phyloP scores from a whole-genome alignment of 1,140 invertebrate species.

The Trichomalopsis sarcophagae region DNA sequence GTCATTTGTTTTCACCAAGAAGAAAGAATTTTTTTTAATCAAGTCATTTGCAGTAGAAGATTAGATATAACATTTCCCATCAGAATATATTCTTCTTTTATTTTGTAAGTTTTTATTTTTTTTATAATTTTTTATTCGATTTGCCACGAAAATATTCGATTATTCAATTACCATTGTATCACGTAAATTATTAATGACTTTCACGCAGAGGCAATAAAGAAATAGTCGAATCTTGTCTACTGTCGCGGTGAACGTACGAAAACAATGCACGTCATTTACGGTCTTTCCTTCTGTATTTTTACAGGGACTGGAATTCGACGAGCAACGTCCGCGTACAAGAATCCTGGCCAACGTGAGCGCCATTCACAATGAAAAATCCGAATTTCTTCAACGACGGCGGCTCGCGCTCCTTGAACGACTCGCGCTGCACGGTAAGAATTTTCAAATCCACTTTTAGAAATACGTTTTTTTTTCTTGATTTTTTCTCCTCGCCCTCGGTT shows the following conservation, averaged over 20 bases:
- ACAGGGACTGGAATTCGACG: conserved; percentile 74
- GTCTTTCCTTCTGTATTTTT: conserved; percentile 62
- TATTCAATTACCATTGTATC: not conserved
- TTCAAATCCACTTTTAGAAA: not conserved
- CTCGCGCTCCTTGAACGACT: conserved; percentile 69
- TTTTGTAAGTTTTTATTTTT: too few species aligned
- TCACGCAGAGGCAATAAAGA: not conserved
- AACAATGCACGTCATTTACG: conserved; percentile 6
- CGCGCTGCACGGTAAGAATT: conserved; percentile 67
- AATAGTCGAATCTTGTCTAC: not conserved
- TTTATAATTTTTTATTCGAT: too few species aligned
- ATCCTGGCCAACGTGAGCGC: conserved; percentile 75
- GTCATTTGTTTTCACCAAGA: too few species aligned
- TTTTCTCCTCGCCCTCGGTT: not conserved
- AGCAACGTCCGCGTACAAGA: conserved; percentile 73
- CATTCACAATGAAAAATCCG: conserved; percentile 66
- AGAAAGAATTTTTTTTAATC: too few species aligned
- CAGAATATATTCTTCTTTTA: too few species aligned
- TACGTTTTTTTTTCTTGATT: not conserved
- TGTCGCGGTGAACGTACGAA: not conserved
- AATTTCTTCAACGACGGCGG: conserved; percentile 67
- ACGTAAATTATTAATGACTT: not conserved
- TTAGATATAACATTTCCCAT: too few species aligned
- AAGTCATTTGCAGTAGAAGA: too few species aligned
- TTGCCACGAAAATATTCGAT: too few species aligned